A percentile compares a stretch with the other conserved stretches of the same genome.
Conservation (phyloP, 2,888 invertebrate species). For the Plemyria rubiginata region DNA sequence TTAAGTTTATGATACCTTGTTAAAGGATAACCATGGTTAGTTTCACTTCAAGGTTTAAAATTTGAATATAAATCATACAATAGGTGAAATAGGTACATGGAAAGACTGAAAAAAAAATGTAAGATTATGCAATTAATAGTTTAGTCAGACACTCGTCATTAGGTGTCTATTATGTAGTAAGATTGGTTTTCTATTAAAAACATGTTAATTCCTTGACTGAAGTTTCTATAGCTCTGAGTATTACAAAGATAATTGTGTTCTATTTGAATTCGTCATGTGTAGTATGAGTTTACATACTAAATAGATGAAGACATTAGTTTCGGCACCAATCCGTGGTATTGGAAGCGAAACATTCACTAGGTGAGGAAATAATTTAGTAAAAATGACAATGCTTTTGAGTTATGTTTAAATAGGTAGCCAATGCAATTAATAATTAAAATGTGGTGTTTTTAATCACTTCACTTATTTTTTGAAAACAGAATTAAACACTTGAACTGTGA, state of each 20-base stretch:
- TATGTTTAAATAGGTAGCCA: too few species aligned
- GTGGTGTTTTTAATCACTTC: slow-evolving; percentile 5
- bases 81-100: not conserved
- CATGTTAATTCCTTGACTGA: not conserved
- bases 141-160: not conserved
- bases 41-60: not conserved
- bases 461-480: slow-evolving; percentile 3
- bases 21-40: not conserved
- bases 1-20: not conserved
- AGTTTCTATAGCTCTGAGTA: not conserved
- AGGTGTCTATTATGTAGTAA: not conserved
- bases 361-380: not conserved
- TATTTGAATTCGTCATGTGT: slow-evolving; percentile 2
- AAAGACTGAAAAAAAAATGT: not conserved
- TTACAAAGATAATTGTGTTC: slow-evolving; percentile 2
- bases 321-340: not conserved
- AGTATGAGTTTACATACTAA: not conserved
- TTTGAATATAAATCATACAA: not conserved
- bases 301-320: not conserved
- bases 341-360: not conserved
- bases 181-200: not conserved
- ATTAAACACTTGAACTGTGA: too few species aligned
- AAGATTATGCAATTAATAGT: not conserved
- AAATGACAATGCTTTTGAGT: too few species aligned
- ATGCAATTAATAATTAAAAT: too few species aligned